phyloP scores from a whole-genome alignment of 2,888 invertebrate genomes.

The Hypena proboscidalis region DNA sequence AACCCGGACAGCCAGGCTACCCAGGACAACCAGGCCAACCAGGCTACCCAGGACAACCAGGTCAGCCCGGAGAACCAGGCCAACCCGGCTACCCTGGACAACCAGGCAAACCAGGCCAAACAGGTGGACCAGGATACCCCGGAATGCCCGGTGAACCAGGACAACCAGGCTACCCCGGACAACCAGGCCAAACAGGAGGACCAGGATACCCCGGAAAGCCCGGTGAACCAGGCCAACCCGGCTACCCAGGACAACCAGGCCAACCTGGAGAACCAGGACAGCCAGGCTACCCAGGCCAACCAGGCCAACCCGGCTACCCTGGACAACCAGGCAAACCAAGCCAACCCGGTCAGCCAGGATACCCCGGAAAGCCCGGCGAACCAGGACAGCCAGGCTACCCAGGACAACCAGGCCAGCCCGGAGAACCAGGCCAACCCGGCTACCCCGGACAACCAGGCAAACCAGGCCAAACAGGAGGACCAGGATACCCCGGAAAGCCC shows the following conservation, averaged over 20 bases:
- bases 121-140: constrained; percentile 45
- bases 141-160: constrained; percentile 41
- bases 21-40: constrained; percentile 56
- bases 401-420: constrained; percentile 21
- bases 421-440: constrained; percentile 1
- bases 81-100: constrained; percentile 63
- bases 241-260: constrained; percentile 26
- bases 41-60: constrained; percentile 55
- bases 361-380: constrained; percentile 44
- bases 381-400: constrained; percentile 42
- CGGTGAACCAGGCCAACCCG: constrained; percentile 30
- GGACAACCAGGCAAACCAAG: constrained; percentile 33
- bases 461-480: background rate
- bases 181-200: constrained; percentile 25
- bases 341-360: constrained; percentile 26
- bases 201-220: constrained; percentile 33
- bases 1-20: constrained; percentile 49
- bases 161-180: constrained; percentile 25
- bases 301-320: constrained; percentile 45
- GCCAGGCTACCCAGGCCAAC: constrained; percentile 46
- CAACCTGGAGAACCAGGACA: constrained; percentile 45
- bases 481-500: constrained; percentile 6
- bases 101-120: constrained; percentile 40
- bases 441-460: background rate
- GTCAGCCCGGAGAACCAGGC: constrained; percentile 41